Percentiles rank a stretch among this genome's conserved stretches.
These are phyloP conservation scores for Prostheceraeus crozeri DNA, from an alignment of 2,888 invertebrate genomes.

Conservation along the genomic window DNA sequence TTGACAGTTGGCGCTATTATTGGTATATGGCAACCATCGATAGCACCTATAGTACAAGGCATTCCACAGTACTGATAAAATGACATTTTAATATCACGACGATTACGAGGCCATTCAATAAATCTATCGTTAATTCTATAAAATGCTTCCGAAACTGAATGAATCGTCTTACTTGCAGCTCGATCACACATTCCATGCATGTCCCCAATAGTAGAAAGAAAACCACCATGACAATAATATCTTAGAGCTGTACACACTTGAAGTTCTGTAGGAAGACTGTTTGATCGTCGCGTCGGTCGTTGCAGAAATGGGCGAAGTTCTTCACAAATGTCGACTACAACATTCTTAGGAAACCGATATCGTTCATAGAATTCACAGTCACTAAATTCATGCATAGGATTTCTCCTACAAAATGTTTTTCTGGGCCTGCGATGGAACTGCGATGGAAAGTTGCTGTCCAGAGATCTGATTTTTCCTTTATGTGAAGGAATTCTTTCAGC, in stretches of 20 bases:
- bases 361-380: too few species aligned
- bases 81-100: background rate
- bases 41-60: background rate
- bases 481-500: too few species aligned
- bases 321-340: too few species aligned
- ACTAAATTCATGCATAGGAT: too few species aligned
- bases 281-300: too few species aligned
- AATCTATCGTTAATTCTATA: background rate
- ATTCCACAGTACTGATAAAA: constrained; percentile 18
- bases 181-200: constrained; percentile 8
- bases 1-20: constrained; percentile 20
- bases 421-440: too few species aligned
- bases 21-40: constrained; percentile 5
- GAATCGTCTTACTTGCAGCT: constrained; percentile 7
- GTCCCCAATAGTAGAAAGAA: background rate
- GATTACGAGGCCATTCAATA: background rate
- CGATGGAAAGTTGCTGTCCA: too few species aligned
- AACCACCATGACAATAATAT: constrained; percentile 20
- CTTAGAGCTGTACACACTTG: constrained; percentile 11
- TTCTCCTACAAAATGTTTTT: too few species aligned
- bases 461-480: too few species aligned
- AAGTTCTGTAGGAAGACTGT: background rate
- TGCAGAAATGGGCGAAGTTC: too few species aligned
- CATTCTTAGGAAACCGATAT: too few species aligned
- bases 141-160: background rate